Evolutionary conservation across 1,140 invertebrate species (phyloP).

Genomic region (Caenorhabditis briggsae): DNA sequence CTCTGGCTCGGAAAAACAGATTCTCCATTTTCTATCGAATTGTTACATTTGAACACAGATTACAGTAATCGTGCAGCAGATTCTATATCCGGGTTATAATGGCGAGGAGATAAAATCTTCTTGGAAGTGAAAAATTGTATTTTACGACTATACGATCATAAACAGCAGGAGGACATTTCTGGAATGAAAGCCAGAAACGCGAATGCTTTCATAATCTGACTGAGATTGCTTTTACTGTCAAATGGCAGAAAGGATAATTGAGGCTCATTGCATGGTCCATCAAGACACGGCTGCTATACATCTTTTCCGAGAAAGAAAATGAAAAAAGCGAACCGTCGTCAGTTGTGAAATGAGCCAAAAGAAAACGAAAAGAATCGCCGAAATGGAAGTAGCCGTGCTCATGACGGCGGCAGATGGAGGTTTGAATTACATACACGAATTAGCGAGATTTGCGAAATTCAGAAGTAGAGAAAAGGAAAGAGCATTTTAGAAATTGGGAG

Average conservation of each 20-base stretch:
- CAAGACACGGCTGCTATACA: background rate
- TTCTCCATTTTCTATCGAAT: too few species aligned
- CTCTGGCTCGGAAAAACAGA: too few species aligned
- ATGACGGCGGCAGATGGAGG: conserved; percentile 13
- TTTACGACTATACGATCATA: conserved; percentile 2
- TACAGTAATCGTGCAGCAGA: too few species aligned
- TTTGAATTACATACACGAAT: conserved; percentile 48
- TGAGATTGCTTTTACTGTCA: background rate
- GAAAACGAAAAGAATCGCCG: background rate
- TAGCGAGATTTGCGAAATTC: conserved; percentile 4
- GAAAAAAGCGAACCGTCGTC: background rate
- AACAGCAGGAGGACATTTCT: background rate
- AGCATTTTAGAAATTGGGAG: conserved; percentile 33
- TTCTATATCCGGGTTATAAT: too few species aligned
- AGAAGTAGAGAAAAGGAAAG: background rate
- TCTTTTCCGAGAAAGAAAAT: background rate
- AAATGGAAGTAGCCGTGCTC: background rate
- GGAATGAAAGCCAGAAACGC: background rate
- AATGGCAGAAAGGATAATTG: conserved; percentile 39
- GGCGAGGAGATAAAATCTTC: too few species aligned
- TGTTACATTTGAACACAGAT: too few species aligned
- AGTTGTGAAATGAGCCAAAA: too few species aligned
- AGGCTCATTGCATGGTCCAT: conserved; percentile 4
- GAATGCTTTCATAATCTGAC: conserved; percentile 19
- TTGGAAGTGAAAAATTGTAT: background rate